These are phyloP conservation scores for Gracilinanus agilis DNA, from an alignment of 2,113 vertebrate genomes.

Conservation along the genomic window DNA sequence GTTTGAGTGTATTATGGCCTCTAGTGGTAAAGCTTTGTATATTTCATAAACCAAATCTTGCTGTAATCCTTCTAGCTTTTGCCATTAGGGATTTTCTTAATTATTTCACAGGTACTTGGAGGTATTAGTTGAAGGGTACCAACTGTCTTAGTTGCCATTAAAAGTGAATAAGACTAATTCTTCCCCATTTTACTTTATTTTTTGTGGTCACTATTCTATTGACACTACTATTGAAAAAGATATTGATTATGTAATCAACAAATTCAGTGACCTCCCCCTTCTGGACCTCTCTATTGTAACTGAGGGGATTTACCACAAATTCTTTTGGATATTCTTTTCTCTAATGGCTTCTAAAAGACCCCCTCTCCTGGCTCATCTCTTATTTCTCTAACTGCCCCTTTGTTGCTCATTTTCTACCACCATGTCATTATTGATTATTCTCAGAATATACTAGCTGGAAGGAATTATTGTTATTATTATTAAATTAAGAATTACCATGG, in stretches of 20 bases:
- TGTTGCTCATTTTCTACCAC: background rate
- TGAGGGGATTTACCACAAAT: background rate
- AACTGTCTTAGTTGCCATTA: background rate
- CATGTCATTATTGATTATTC: background rate
- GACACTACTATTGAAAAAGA: background rate
- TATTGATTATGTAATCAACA: background rate
- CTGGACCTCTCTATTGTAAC: background rate
- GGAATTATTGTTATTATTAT: background rate
- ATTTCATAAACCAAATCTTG: background rate
- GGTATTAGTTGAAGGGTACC: background rate
- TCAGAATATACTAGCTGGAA: background rate
- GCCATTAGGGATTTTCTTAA: constrained; percentile 2
- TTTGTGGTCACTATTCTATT: background rate
- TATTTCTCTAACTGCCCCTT: background rate
- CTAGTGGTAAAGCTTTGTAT: constrained; percentile 60
- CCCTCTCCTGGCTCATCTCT: background rate
- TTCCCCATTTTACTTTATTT: background rate
- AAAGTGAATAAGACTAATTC: background rate
- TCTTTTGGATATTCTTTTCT: background rate
- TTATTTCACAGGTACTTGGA: background rate
- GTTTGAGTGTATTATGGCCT: constrained; percentile 48
- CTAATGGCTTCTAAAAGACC: background rate
- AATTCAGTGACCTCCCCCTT: background rate
- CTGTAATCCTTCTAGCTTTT: constrained; percentile 11
- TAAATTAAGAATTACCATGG: background rate